A percentile compares a stretch with the other conserved stretches of the same genome.
phyloP scores from a whole-genome alignment of 1,140 invertebrate genomes.

The Riptortus pedestris region DNA sequence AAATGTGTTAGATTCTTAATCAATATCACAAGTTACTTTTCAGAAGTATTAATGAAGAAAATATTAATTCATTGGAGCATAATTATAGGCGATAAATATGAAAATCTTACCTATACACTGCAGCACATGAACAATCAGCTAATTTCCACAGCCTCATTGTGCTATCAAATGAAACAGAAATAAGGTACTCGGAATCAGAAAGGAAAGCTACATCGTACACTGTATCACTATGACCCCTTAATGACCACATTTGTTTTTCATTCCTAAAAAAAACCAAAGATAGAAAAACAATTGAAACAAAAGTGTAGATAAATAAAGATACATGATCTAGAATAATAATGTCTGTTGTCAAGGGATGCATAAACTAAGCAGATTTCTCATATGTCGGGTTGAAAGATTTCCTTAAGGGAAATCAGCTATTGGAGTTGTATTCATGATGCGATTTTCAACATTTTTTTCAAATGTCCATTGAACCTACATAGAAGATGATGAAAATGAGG shows the following conservation, averaged over 20 bases:
- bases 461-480: no score
- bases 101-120: conserved; percentile 51
- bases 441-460: no score
- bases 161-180: conserved; percentile 67
- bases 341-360: no score
- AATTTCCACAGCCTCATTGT: conserved; percentile 63
- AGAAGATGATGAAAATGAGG: no score
- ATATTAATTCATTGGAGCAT: neutral
- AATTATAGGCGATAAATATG: no score
- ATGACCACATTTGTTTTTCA: conserved; percentile 31
- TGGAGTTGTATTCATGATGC: no score
- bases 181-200: conserved; percentile 45
- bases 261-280: conserved; percentile 18
- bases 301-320: neutral
- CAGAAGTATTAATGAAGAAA: neutral
- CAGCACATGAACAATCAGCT: conserved; percentile 52
- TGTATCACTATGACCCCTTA: conserved; percentile 60
- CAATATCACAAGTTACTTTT: neutral
- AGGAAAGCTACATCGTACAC: conserved; percentile 61
- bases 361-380: no score
- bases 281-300: neutral
- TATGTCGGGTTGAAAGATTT: no score
- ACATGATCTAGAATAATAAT: neutral
- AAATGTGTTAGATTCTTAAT: no score
- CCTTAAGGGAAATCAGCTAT: no score